Evolutionary conservation across 2,113 vertebrate genomes (phyloP).

Genomic region (Aphyosemion australe): DNA sequence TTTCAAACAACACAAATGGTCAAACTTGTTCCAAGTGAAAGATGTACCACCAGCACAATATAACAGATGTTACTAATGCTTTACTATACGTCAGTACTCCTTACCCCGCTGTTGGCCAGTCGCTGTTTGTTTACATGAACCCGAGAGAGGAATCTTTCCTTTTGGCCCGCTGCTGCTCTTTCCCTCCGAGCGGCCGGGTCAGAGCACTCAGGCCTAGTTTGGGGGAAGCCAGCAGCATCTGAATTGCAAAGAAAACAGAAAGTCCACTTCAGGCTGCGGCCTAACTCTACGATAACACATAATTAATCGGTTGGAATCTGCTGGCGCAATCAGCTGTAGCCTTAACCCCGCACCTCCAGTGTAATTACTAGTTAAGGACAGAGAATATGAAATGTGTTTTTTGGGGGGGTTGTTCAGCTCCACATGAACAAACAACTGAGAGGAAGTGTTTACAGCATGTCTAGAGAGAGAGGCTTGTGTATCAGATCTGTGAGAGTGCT

Average conservation of each 20-base stretch:
- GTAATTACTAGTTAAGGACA: constrained; percentile 51
- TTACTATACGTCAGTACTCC: not conserved
- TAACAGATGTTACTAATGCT: not conserved
- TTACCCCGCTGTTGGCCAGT: constrained; percentile 12
- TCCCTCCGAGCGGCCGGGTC: constrained; percentile 59
- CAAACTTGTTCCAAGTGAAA: no score
- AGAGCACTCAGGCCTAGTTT: constrained; percentile 63
- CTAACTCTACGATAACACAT: constrained; percentile 68
- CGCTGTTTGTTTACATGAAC: constrained; percentile 67
- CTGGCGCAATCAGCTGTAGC: constrained; percentile 70
- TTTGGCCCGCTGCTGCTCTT: constrained; percentile 60
- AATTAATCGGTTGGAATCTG: constrained; percentile 74
- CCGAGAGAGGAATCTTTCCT: constrained; percentile 68
- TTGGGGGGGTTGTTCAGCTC: constrained; percentile 32
- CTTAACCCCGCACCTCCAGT: constrained; percentile 59
- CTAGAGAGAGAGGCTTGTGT: constrained; percentile 22
- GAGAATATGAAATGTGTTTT: constrained; percentile 43
- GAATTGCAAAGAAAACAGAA: constrained; percentile 75
- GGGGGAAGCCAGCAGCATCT: constrained; percentile 63
- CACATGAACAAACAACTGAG: constrained; percentile 60
- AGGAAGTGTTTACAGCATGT: constrained; percentile 58
- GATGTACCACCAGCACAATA: no score
- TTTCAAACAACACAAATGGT: no score
- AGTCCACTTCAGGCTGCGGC: constrained; percentile 59
- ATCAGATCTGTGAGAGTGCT: constrained; percentile 1